phyloP scores from a whole-genome alignment of 2,888 invertebrate species.

The Euclidia mi region DNA sequence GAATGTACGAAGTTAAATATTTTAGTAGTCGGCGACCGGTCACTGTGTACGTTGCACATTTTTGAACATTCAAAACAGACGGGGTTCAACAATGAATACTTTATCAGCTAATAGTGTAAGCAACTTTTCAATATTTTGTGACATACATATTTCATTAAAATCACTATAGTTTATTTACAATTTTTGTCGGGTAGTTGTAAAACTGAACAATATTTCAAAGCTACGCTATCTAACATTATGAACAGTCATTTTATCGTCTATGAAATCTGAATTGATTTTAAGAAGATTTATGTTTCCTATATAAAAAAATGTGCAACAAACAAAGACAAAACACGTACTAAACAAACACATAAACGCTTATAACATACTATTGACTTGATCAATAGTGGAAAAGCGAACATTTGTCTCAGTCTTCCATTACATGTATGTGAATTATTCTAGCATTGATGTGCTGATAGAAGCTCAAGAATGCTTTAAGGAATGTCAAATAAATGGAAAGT shows the following conservation, averaged over 20 bases:
- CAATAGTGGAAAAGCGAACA: constrained; percentile 82
- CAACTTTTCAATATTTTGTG: constrained; percentile 15
- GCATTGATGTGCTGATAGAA: constrained; percentile 63
- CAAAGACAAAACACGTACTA: constrained; percentile 38
- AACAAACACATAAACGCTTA: constrained; percentile 69
- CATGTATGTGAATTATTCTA: constrained; percentile 64
- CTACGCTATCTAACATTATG: constrained; percentile 1
- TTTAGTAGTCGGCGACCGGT: constrained; percentile 65
- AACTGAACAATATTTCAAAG: constrained; percentile 8
- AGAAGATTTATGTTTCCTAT: background rate
- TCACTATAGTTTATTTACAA: constrained; percentile 4
- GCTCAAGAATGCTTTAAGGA: constrained; percentile 71
- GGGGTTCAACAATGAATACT: background rate
- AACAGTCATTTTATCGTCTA: constrained; percentile 6
- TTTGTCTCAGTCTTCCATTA: constrained; percentile 74
- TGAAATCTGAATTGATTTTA: background rate
- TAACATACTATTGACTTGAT: constrained; percentile 79
- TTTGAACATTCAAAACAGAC: constrained; percentile 10
- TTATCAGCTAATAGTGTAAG: constrained; percentile 14
- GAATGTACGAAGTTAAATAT: constrained; percentile 77
- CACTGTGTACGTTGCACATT: constrained; percentile 41
- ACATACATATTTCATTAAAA: constrained; percentile 9
- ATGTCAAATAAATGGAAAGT: constrained; percentile 70
- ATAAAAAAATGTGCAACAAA: constrained; percentile 39
- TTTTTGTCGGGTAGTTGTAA: constrained; percentile 1